Base-by-base conservation (phyloP, 2,113 vertebrate genomes). In the Aegypius monachus region DNA sequence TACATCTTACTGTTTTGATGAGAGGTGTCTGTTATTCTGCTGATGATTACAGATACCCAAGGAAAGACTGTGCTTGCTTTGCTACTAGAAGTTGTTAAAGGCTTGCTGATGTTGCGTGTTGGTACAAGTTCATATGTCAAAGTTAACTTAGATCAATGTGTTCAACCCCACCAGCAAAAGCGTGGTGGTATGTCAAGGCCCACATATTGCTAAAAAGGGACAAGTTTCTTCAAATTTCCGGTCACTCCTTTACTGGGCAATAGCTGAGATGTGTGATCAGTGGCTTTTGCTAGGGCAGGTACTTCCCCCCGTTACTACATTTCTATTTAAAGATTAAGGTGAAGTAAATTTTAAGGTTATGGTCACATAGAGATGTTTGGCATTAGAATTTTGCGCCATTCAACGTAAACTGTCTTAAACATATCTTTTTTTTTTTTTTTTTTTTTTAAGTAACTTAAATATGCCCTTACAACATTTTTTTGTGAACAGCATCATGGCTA, bases 181-280 rank as follows among this genome's bases (percentile, higher is more conserved):
- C 14, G 4, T 3, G 10, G 55, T 16, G 23, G 48, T 16, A 34
- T 5, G 11, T 56, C 21, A 42, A 56, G 16, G 42, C 16, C 56
- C 16, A 25, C 9, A 1, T 27, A 16, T 52, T 43, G 32, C 36
- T 42, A 14, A 40, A 75, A 65, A 56, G 36, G 13, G 32, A 29
- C 17, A 43, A n/a, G 36, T 56, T 56, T 43, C 47, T 43, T 43
- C 5, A 23, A 4, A 38, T 75, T 50, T 15, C 62, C 7, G 1
- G 0, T 18, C 6, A 0, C 3, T 62, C 13, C 18, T 6, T 82
- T 38, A 16, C 32, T 2, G 18, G n/a, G 40, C 25, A 27, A 3
- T 7, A 38, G 26, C 40, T 4, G 42, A 63, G 63, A 15, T 8
- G 20, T 15, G 34, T 32, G 21, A 26, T 52, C 20, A 5, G 36